Conservation (phyloP, 2,888 invertebrate genomes). For the Noctua janthe region DNA sequence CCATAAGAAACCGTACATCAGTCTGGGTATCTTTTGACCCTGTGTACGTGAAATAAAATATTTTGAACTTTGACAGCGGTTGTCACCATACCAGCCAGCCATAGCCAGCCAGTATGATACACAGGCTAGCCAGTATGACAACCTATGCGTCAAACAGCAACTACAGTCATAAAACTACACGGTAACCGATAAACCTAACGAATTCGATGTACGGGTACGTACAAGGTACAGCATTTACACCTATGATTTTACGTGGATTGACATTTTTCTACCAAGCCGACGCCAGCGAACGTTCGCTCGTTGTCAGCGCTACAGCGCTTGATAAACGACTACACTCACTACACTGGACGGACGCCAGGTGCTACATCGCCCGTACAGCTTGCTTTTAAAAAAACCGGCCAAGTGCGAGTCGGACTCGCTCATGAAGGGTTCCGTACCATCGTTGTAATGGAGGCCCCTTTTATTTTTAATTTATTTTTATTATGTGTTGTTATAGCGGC, state of each 20-base stretch:
- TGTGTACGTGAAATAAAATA: no score
- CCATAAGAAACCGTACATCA: no score
- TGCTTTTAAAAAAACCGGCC: not conserved
- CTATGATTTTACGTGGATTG: not conserved
- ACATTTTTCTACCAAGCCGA: not conserved
- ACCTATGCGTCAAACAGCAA: no score
- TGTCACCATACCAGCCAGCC: not conserved
- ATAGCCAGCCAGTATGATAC: no score
- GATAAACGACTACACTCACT: constrained; percentile 1
- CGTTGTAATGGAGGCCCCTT: no score
- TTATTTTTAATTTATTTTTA: no score
- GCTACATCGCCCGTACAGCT: not conserved
- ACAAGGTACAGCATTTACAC: not conserved
- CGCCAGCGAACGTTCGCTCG: not conserved
- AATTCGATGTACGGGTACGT: not conserved
- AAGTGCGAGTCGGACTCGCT: no score
- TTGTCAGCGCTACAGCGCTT: constrained; percentile 3
- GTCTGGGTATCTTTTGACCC: no score
- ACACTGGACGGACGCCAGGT: not conserved
- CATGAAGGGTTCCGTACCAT: no score
- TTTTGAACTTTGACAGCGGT: no score
- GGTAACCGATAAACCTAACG: not conserved
- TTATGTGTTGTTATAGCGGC: no score
- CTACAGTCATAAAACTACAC: not conserved
- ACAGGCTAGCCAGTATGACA: no score